Evolutionary conservation across 2,797 vertebrate genomes (phyloP), one percentile per base, ranked within the genome.

Genomic region (Odontamblyopus lacepedii): DNA sequence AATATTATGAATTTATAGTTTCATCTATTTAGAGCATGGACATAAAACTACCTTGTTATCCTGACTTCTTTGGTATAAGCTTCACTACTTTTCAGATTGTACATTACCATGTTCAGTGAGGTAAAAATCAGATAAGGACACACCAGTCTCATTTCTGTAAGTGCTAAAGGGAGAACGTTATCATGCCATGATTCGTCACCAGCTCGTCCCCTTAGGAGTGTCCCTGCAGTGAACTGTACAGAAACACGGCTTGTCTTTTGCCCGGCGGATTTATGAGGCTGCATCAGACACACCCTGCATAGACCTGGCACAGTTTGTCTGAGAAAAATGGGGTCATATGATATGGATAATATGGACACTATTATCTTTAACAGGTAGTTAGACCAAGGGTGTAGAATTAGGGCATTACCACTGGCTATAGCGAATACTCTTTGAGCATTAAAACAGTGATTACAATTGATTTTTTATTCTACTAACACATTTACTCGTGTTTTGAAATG

Each of bases 181-280:
- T 89, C 82, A 1, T 8, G 66, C 63, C 75, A 60, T 73, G 73
- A 78, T 87, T 85, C 4, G 64, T 80, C 76, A 77, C 51, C 57
- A 80, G 75, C 86, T 80, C 83, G 84, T 88, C 83, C 70, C 75
- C 73, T 73, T 85, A 70, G 82, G 82, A 1, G 67, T 85, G 73
- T 87, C 82, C 90, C 86, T 89, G 78, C 82, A 81, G 78, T 83
- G 60, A 71, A 69, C 78, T 68, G 80, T 62, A 83, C 82, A 62
- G 38, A 71, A 78, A 78, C 68, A 65, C 74, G 65, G 80, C 80
- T 48, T 85, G 83, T 85, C 70, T 79, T 78, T 80, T 26, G 51
- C 78, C 83, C 53, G 13, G 74, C n/a, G 63, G 66, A 76, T 91
- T 87, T 90, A 89, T 87, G 75, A 74, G 71, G 23, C 3, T n/a